Base-by-base conservation (phyloP, 2,797 vertebrate species). In the Coregonus sp. region DNA sequence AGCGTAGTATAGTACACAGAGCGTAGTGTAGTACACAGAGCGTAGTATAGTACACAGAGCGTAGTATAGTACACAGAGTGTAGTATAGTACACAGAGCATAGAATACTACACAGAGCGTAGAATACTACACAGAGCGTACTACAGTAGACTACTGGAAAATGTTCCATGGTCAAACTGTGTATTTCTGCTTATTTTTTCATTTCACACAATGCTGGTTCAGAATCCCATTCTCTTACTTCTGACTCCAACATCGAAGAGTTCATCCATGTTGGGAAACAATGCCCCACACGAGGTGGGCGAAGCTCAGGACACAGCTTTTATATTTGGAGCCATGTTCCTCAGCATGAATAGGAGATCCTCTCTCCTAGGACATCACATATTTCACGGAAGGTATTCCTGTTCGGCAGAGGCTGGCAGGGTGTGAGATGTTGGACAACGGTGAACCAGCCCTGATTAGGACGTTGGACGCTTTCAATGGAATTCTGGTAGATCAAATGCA, bases 401-500 rank as follows among this genome's bases (percentile, higher is more conserved):
- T 50, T 5, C 47, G 51, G n/a, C 73, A 51, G 20, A 74, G 73
- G 20, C 29, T 66, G n/a, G 37, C 37, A 15, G 59, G 73, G 14
- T 74, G 73, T 65, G 73, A 67, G 59, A 63, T 66, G 37, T 63
- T 50, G 61, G 35, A 37, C 35, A 37, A 37, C 4, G 35, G 35
- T 5, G 35, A 37, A 37, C 35, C 4, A 1, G 35, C 61, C 35
- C 40, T 37, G 12, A 50, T 74, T 37, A 47, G 25, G 25, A 37
- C 33, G 14, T 25, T 29, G 29, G 73, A 74, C 33, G 4, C n/a
- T 25, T 74, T 25, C 37, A 65, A 74, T 66, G 61, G 33, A 50
- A 50, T 65, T 2, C 15, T 61, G 5, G 37, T 35, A 14, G 20
- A 65, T 25, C 37, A 5, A 14, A 5, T 65, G 14, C 2, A 9